phyloP scores from a whole-genome alignment of 2,113 vertebrate genomes.

The Labrus mixtus region DNA sequence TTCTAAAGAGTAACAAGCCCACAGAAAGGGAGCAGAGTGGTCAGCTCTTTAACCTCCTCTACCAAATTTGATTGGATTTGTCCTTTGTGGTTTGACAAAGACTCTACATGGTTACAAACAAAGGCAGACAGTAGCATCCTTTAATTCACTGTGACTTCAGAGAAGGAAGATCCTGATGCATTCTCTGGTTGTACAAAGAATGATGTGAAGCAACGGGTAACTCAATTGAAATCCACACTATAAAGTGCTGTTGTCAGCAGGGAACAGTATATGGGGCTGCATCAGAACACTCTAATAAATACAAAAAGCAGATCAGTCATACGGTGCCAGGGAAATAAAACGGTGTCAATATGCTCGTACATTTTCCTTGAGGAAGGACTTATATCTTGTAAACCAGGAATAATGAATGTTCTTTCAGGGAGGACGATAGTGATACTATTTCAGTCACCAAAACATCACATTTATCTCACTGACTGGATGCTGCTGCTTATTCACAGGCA shows the following conservation, averaged over 20 bases:
- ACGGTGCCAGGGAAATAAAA: constrained; percentile 65
- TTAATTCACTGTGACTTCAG: constrained; percentile 68
- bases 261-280: constrained; percentile 48
- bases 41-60: constrained; percentile 75
- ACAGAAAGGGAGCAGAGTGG: constrained; percentile 65
- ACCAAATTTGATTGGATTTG: constrained; percentile 82
- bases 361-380: constrained; percentile 54
- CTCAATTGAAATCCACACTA: constrained; percentile 71
- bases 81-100: constrained; percentile 77
- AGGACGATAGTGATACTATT: constrained; percentile 24
- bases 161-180: constrained; percentile 42
- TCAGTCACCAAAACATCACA: constrained; percentile 36
- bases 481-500: constrained; percentile 8
- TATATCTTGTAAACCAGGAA: constrained; percentile 38
- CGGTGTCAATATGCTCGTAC: constrained; percentile 57
- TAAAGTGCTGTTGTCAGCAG: constrained; percentile 72
- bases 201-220: constrained; percentile 61
- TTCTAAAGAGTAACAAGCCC: constrained; percentile 80
- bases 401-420: constrained; percentile 43
- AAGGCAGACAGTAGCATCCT: constrained; percentile 57
- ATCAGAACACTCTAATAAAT: constrained; percentile 67
- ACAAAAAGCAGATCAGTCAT: constrained; percentile 72
- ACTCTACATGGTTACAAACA: constrained; percentile 69
- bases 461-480: constrained; percentile 29
- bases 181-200: constrained; percentile 57